Conservation (phyloP, 2,888 invertebrate genomes). For the Oscheius sp. region DNA sequence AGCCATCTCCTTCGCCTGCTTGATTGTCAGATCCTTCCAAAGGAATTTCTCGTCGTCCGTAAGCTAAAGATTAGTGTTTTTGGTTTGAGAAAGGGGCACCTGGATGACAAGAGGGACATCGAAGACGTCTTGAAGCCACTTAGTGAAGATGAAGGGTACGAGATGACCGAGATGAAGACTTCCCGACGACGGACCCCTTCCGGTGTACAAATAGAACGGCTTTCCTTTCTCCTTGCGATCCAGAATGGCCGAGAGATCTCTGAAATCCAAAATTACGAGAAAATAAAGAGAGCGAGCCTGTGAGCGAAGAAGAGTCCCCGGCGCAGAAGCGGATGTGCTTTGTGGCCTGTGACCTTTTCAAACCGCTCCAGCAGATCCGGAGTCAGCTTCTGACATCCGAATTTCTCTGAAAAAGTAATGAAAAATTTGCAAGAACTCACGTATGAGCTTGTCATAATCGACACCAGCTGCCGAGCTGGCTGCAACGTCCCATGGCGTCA, state of each 20-base stretch:
- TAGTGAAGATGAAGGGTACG: constrained; percentile 92
- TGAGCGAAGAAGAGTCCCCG: constrained; percentile 98
- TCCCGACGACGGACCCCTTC: constrained; percentile 83
- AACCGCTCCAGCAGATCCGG: constrained; percentile 85
- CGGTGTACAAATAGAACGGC: constrained; percentile 96
- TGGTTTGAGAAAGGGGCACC: constrained; percentile 39
- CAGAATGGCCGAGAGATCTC: constrained; percentile 87
- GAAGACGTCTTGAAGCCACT: constrained; percentile 90
- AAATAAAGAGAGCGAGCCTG: constrained; percentile 76
- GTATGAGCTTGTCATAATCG: constrained; percentile 96
- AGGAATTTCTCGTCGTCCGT: constrained; percentile 98
- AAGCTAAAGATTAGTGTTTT: constrained; percentile 77
- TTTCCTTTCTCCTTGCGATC: constrained; percentile 88
- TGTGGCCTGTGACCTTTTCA: constrained; percentile 86
- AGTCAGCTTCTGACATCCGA: constrained; percentile 93
- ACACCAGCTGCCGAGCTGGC: constrained; percentile 89
- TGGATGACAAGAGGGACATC: constrained; percentile 93
- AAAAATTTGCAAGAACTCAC: constrained; percentile 77
- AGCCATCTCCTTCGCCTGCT: constrained; percentile 84
- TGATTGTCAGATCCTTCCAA: constrained; percentile 90
- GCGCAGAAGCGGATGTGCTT: constrained; percentile 88
- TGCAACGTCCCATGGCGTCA: constrained; percentile 94
- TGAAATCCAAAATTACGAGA: constrained; percentile 54
- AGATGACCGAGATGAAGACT: constrained; percentile 92
- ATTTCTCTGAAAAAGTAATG: constrained; percentile 81